Conservation (phyloP, 2,797 vertebrate genomes). For the Perodicticus potto region DNA sequence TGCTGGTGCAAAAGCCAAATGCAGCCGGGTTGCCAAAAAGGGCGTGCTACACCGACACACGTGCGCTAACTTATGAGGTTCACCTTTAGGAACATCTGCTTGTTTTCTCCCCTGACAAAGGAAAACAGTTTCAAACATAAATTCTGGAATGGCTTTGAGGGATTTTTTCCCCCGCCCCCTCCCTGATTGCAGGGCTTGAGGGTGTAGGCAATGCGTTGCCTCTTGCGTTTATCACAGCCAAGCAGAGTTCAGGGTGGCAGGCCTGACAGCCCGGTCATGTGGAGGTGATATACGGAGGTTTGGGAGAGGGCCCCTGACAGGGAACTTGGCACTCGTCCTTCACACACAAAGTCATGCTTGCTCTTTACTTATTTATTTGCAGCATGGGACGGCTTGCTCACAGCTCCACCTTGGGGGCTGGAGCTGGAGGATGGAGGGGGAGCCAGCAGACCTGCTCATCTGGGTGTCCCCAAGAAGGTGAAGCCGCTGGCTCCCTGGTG, state of each 20-base stretch:
- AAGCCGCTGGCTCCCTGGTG: not conserved
- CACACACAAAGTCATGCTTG: constrained; percentile 82
- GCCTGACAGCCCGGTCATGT: constrained; percentile 80
- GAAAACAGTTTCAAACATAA: constrained; percentile 84
- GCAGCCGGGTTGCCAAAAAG: constrained; percentile 61
- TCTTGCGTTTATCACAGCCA: constrained; percentile 83
- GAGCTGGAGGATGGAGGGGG: not conserved
- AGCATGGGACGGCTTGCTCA: not conserved
- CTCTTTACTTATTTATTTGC: constrained; percentile 52
- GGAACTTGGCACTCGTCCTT: constrained; percentile 86
- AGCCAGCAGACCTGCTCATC: not conserved
- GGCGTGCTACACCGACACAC: constrained; percentile 14
- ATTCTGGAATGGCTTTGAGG: constrained; percentile 69
- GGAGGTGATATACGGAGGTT: constrained; percentile 82
- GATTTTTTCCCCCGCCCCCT: constrained; percentile 54
- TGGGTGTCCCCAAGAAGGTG: not conserved
- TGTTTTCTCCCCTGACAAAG: constrained; percentile 83
- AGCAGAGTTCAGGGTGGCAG: constrained; percentile 74
- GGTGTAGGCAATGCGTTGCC: constrained; percentile 66
- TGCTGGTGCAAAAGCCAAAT: not conserved
- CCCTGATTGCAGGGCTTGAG: constrained; percentile 65
- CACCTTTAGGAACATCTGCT: constrained; percentile 83
- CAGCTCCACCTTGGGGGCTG: not conserved
- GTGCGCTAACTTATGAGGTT: constrained; percentile 82
- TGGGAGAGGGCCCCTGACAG: constrained; percentile 78